phyloP scores from a whole-genome alignment of 2,888 invertebrate species.

The Hydriomena furcata region DNA sequence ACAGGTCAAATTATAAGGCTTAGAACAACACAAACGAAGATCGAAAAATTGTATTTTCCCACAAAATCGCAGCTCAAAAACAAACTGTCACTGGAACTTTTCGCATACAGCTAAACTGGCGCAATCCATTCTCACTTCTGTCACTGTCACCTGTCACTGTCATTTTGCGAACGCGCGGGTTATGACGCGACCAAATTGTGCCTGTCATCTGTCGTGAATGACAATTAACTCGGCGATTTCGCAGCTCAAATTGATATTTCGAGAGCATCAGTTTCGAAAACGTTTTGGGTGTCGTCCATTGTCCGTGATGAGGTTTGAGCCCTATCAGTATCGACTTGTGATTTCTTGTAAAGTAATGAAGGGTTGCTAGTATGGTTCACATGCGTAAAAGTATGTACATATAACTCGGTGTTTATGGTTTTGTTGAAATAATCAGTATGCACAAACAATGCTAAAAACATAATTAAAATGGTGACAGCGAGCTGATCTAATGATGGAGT shows the following conservation, averaged over 20 bases:
- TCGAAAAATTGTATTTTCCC: too few species aligned
- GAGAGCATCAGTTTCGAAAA: conserved; percentile 22
- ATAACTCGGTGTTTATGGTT: too few species aligned
- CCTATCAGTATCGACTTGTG: too few species aligned
- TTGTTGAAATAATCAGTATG: too few species aligned
- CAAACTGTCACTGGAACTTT: conserved; percentile 21
- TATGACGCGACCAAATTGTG: conserved; percentile 62
- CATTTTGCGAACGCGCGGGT: conserved; percentile 42
- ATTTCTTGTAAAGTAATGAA: too few species aligned
- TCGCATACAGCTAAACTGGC: conserved; percentile 45
- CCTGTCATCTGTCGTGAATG: conserved; percentile 54
- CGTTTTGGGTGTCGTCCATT: neutral
- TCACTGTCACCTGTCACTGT: conserved; percentile 42
- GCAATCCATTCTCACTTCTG: conserved; percentile 33
- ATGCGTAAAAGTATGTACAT: too few species aligned
- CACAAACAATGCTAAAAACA: too few species aligned
- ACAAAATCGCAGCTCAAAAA: conserved; percentile 8
- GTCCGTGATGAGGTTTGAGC: neutral
- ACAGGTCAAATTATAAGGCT: too few species aligned
- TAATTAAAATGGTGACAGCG: too few species aligned
- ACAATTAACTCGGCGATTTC: conserved; percentile 54
- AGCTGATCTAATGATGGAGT: too few species aligned
- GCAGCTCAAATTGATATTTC: conserved; percentile 48
- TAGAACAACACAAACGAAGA: too few species aligned
- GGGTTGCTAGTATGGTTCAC: too few species aligned